Percentiles rank a stretch among this genome's conserved stretches.
phyloP scores from a whole-genome alignment of 2,888 invertebrate species.

The Melipona beecheii region DNA sequence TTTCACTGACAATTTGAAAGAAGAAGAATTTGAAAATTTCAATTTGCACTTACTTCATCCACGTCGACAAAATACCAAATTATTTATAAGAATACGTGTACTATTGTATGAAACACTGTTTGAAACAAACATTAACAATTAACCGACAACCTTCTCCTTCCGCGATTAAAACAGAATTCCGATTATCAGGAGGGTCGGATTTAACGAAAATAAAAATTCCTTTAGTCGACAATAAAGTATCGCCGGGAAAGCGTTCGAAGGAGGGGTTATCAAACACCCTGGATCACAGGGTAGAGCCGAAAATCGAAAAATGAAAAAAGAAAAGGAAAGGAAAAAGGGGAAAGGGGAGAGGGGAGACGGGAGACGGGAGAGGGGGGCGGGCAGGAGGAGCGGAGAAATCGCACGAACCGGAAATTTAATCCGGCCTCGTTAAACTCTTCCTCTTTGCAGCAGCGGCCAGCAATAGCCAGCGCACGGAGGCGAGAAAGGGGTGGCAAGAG shows the following conservation, averaged over 20 bases:
- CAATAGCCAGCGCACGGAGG: background rate
- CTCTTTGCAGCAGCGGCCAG: background rate
- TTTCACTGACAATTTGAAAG: no score
- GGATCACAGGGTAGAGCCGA: background rate
- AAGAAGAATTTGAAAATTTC: no score
- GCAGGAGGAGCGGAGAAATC: conserved; percentile 24
- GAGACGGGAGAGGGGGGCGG: background rate
- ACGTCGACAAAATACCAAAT: no score
- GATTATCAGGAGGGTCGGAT: no score
- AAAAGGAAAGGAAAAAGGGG: background rate
- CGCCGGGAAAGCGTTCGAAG: background rate
- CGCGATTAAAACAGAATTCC: no score
- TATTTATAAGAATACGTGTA: no score
- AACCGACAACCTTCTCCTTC: no score
- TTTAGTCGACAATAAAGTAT: background rate
- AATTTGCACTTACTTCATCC: no score
- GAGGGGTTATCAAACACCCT: background rate
- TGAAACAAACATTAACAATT: no score
- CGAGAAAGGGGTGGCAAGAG: conserved; percentile 37
- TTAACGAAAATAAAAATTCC: background rate
- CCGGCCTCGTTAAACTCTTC: conserved; percentile 40
- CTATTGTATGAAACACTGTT: no score
- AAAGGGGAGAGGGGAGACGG: no score
- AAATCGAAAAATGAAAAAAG: background rate
- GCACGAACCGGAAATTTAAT: conserved; percentile 59